Conservation (phyloP, 2,113 vertebrate genomes). For the Motacilla alba region DNA sequence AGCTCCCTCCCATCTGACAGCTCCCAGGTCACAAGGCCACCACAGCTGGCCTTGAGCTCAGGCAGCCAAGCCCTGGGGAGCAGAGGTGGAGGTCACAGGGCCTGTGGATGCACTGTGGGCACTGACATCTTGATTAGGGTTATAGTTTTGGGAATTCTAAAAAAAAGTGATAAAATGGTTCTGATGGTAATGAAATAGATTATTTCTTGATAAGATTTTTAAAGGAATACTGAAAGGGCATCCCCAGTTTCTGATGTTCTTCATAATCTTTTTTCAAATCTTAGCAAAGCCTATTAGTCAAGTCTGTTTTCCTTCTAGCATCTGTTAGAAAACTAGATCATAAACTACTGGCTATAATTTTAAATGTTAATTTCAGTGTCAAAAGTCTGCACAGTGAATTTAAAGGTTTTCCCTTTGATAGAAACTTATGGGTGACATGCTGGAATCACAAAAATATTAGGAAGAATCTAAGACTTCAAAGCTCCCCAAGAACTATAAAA, state of each 20-base stretch:
- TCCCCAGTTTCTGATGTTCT: neutral
- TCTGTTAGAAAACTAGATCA: neutral
- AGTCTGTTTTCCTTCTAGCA: neutral
- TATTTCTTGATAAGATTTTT: neutral
- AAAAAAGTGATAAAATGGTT: neutral
- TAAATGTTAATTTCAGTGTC: neutral
- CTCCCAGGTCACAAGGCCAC: neutral
- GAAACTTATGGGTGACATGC: neutral
- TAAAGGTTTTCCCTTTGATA: neutral
- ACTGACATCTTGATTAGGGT: neutral
- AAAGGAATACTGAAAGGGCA: neutral
- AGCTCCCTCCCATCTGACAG: rapidly evolving
- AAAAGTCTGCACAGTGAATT: neutral
- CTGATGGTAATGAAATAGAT: neutral
- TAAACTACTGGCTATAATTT: neutral
- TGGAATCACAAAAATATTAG: neutral
- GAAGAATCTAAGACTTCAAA: neutral
- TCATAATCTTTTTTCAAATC: neutral
- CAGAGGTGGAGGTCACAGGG: rapidly evolving
- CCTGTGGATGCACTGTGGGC: rapidly evolving
- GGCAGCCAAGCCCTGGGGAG: neutral
- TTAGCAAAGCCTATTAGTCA: neutral
- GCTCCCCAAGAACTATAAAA: neutral
- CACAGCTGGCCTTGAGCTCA: neutral
- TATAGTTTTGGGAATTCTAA: neutral